Conservation (phyloP, 1,140 invertebrate species). For the Teleopsis dalmanni region DNA sequence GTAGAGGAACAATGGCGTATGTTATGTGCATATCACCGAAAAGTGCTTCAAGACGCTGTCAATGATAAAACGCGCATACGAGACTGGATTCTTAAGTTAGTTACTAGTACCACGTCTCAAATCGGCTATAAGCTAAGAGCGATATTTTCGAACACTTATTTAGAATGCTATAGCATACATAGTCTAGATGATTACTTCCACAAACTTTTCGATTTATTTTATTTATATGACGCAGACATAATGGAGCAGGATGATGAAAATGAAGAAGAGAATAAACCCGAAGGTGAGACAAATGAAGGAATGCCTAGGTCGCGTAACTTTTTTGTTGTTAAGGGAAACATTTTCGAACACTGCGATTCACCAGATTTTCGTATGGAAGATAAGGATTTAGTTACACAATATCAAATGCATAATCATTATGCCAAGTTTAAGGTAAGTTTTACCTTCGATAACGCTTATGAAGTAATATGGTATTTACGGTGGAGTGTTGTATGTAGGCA, state of each 20-base stretch:
- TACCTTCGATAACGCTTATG: constrained; percentile 6
- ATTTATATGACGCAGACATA: constrained; percentile 27
- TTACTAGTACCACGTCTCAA: constrained; percentile 40
- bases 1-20: constrained; percentile 38
- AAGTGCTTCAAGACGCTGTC: constrained; percentile 37
- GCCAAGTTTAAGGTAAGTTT: constrained; percentile 20
- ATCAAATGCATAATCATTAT: constrained; percentile 39
- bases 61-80: constrained; percentile 36
- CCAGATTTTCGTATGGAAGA: constrained; percentile 39
- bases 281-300: too few relatives aligned
- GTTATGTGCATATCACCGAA: constrained; percentile 34
- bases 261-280: background rate
- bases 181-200: constrained; percentile 14
- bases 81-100: constrained; percentile 41
- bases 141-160: constrained; percentile 35
- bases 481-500: too few relatives aligned
- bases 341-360: constrained; percentile 43
- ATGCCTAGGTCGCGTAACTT: too few relatives aligned
- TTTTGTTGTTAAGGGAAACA: constrained; percentile 32
- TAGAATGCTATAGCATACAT: constrained; percentile 43
- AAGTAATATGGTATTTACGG: too few relatives aligned
- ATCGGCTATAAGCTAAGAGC: constrained; percentile 44
- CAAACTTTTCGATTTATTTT: constrained; percentile 26
- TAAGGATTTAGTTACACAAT: constrained; percentile 42
- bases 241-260: constrained; percentile 7